Base-by-base conservation (phyloP, 2,888 invertebrate species). In the Caenorhabditis sp. region DNA sequence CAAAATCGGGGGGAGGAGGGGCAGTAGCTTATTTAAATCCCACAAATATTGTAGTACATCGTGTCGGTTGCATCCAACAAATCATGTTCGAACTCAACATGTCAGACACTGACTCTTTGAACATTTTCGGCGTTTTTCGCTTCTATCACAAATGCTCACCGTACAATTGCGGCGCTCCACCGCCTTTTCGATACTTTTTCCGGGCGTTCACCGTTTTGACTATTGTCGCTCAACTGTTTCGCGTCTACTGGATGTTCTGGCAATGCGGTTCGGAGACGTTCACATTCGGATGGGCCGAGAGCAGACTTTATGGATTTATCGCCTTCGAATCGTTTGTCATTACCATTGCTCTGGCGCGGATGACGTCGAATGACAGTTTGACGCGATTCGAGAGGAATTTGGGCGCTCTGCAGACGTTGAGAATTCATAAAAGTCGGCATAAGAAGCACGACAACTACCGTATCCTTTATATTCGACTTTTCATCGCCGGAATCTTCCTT, bases 121-220 rank as follows among this genome's bases (percentile, higher is more conserved):
- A 66, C n/a, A 56, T 66, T 39, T 66, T 66, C 15, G 66, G 66
- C 5, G 8, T 30, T 6, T 56, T 24, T 27, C 66, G 32, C 37
- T 56, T 48, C 41, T 30, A 50, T 8, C 55, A 46, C 27, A 66
- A 39, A 17, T 22, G 56, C 22, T 66, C 66, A 0, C 66, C 66
- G 7, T 58, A 27, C 24, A 66, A 66, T n/a, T 66, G 56, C 20
- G 48, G 37, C 27, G n/a, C 24, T 13, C 48, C 48, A 1, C 3
- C 7, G 2, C 48, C 48, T 7, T 27, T 27, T 9, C 15, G 48
- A 27, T 27, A 30, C 17, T 8, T 48, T 1, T 27, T 26, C 17
- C 27, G 26, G 4, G 27, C 8, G 8, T 48, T 48, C 48, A 48
- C 48, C n/a, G 17, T 48, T 2, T 2, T 48, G 8, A 5, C 17